Evolutionary conservation across 2,797 vertebrate species (phyloP), one percentile per base, ranked within the genome.

Genomic region (Merluccius polli): DNA sequence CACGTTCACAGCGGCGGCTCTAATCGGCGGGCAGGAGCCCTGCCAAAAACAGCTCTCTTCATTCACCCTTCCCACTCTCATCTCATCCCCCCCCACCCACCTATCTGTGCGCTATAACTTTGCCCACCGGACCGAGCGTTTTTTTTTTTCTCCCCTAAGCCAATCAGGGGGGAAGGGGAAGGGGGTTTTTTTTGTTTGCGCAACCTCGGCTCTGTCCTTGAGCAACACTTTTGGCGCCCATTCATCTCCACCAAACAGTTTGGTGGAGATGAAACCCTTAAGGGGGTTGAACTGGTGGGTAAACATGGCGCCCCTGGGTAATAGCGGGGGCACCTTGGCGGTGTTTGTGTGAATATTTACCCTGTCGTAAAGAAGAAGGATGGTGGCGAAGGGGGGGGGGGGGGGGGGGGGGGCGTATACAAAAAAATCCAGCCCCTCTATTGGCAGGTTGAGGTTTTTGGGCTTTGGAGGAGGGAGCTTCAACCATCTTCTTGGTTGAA

Each of bases 251-350:
- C 90, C 88, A 90, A 93, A 94, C 91, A 94, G n/a, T n/a, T n/a
- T n/a, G n/a, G n/a, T n/a, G n/a, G n/a, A n/a, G n/a, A 92, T 91
- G 86, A 91, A 0, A 0, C 59, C 59, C 59, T 65, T 27, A 65
- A 91, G 90, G 91, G 93, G 91, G 93, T 93, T 93, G 93, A 94
- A 94, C 92, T 89, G 88, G 89, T 92, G 86, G 92, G 92, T 91
- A 94, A 93, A 93, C 90, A 87, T 71, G 82, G 85, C 85, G 88
- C 82, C 87, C 87, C 90, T 83, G 89, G 86, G 86, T 93, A 91
- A 92, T 90, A 89, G 91, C 82, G 83, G 80, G 24, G 87, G 89
- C 90, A 91, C 92, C 93, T 92, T 91, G 93, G 88, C 88, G 77
- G 89, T 35, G 3, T 87, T 91, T 91, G 91, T 92, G 89, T 93